Base-by-base conservation (phyloP, 2,888 invertebrate genomes). In the Caenorhabditis auriculariae region DNA sequence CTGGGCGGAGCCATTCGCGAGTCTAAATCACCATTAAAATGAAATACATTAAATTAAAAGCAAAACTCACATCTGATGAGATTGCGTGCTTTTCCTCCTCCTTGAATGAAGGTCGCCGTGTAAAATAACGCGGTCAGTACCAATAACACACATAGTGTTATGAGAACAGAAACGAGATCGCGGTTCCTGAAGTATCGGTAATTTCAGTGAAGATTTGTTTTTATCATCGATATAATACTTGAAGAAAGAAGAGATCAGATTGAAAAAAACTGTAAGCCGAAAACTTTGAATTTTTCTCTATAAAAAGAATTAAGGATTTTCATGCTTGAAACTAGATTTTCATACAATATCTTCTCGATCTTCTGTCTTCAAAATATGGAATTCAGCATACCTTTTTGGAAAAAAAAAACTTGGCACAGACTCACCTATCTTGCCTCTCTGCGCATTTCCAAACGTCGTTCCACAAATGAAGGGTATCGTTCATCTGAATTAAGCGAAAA, bases 391-490 rank as follows among this genome's bases (percentile, higher is more conserved):
- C n/a, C n/a, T n/a, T n/a, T n/a, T n/a, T n/a, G n/a, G n/a, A n/a
- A n/a, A n/a, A n/a, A n/a, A n/a, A n/a, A n/a, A n/a, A n/a, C n/a
- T n/a, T n/a, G n/a, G n/a, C n/a, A n/a, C n/a, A n/a, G n/a, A n/a
- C 7, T 28, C 19, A 29, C 21, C 67, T 52, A 54, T 70, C 69
- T 35, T 60, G 60, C 21, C 58, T 53, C 41, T 77, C 77, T 0
- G 70, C 65, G 50, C 80, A 80, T 24, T 66, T 45, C 76, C 76
- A 76, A 1, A 78, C 76, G 51, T 72, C 66, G 49, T 75, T 75
- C 80, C 80, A 80, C 26, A 80, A 46, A 54, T 72, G 76, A 49
- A 76, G 73, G 17, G 80, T 80, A 54, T 80, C 80, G 51, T 80
- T 80, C 80, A 80, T 80, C 66, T 71, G 32, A 15, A 19, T 37